These are phyloP conservation scores for Menidia beryllina DNA, from an alignment of 2,113 vertebrate species.

Conservation along the genomic window DNA sequence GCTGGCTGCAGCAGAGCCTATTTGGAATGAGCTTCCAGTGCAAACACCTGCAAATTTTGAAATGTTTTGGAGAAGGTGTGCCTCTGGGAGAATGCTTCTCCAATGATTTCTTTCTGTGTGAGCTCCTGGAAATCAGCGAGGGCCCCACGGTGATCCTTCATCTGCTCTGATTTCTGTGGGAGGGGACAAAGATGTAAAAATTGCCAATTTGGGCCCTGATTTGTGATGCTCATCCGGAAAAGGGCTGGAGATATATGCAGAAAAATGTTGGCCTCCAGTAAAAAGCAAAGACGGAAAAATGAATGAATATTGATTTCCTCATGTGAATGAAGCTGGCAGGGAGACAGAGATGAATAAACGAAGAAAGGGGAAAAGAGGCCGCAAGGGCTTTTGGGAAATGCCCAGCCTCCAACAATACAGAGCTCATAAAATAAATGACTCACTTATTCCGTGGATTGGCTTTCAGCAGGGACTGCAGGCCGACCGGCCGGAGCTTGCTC, in stretches of 20 bases:
- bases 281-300: slow-evolving; percentile 31
- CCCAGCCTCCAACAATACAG: slow-evolving; percentile 58
- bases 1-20: slow-evolving; percentile 41
- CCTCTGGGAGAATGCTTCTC: slow-evolving; percentile 45
- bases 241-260: slow-evolving; percentile 56
- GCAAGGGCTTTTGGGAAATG: slow-evolving; percentile 49
- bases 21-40: slow-evolving; percentile 29
- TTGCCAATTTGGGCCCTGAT: slow-evolving; percentile 65
- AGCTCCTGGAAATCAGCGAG: slow-evolving; percentile 60
- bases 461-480: slow-evolving; percentile 30
- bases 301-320: slow-evolving; percentile 61
- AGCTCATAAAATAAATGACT: slow-evolving; percentile 69
- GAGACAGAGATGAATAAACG: slow-evolving; percentile 35
- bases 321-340: slow-evolving; percentile 58
- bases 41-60: slow-evolving; percentile 38
- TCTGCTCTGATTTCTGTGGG: slow-evolving; percentile 41
- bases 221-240: slow-evolving; percentile 58
- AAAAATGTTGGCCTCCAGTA: slow-evolving; percentile 44
- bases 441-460: slow-evolving; percentile 49
- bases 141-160: slow-evolving; percentile 53
- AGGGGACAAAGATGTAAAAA: slow-evolving; percentile 60
- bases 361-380: slow-evolving; percentile 14
- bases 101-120: slow-evolving; percentile 60
- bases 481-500: slow-evolving; percentile 44
- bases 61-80: slow-evolving; percentile 30